Base-by-base conservation (phyloP, 2,888 invertebrate genomes). In the Nymphalis c-album region DNA sequence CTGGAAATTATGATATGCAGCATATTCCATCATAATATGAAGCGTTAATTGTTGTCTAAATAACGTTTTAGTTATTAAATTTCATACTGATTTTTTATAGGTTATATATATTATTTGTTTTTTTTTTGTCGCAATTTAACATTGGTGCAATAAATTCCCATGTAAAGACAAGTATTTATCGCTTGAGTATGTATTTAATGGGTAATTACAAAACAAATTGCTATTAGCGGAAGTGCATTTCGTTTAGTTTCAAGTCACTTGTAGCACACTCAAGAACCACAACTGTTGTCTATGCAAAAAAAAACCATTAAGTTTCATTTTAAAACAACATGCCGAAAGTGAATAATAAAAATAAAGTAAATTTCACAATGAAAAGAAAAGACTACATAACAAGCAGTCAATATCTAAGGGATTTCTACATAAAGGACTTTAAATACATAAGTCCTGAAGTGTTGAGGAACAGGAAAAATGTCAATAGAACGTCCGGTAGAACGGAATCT, bases 361-460 rank as follows among this genome's bases (percentile, higher is more conserved):
- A 53, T 35, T 59, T 47, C 60, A 68, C 53, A n/a, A 67, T 48
- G n/a, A 70, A 68, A 18, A 75, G 75, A 40, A 67, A 66, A 47
- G 78, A 81, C 10, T 77, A 75, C 7, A 67, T 77, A 7, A 68
- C 76, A 3, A 75, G 67, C 7, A 75, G 70, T 47, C 67, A 80
- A 6, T 90, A 89, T 64, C 74, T 84, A n/a, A 73, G 90, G 2
- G 84, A 90, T 73, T 84, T 80, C 71, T 91, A 91, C 60, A 65
- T 85, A 45, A 91, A 90, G 72, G 91, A 91, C 68, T 89, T 86
- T 63, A 85, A 85, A 73, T 88, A 90, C 50, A 81, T 91, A 46
- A 83, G 85, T 63, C 88, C 87, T 0, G 81, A 85, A 66, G 78
- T 77, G 48, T 58, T 85, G 62, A 66, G 63, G 17, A 73, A 74